Conservation (phyloP, 2,113 vertebrate species). For the Triplophysa siluroides region DNA sequence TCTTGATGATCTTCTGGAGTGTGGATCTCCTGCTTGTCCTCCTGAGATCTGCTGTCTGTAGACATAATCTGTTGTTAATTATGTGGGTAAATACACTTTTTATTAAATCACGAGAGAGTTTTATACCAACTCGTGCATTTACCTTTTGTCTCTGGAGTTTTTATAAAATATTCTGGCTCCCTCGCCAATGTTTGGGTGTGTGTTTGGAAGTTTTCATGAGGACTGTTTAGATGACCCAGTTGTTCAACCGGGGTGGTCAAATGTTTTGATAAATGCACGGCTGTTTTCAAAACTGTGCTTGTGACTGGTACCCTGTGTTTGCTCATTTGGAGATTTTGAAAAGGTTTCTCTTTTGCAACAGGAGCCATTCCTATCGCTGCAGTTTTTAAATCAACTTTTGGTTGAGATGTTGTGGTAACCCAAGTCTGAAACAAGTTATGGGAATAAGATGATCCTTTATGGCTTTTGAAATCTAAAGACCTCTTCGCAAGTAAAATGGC, state of each 20-base stretch:
- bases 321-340: slow-evolving; percentile 1
- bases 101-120: neutral
- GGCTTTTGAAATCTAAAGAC: slow-evolving; percentile 44
- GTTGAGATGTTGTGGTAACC: slow-evolving; percentile 2
- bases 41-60: slow-evolving; percentile 24
- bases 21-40: slow-evolving; percentile 5
- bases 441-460: slow-evolving; percentile 20
- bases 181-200: neutral
- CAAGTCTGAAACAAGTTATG: neutral
- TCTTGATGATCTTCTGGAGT: neutral
- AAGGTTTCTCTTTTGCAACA: neutral
- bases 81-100: neutral
- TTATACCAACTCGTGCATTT: neutral
- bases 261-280: neutral
- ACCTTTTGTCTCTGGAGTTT: slow-evolving; percentile 26
- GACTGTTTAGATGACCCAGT: slow-evolving; percentile 5
- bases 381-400: neutral
- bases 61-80: neutral
- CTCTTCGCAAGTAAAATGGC: slow-evolving; percentile 47
- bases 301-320: slow-evolving; percentile 16
- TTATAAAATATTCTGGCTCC: neutral
- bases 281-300: neutral
- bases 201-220: slow-evolving; percentile 20
- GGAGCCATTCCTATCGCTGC: neutral
- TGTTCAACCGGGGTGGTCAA: neutral